These are phyloP conservation scores for Alfaro cultratus DNA, from an alignment of 2,797 vertebrate species.

Conservation along the genomic window DNA sequence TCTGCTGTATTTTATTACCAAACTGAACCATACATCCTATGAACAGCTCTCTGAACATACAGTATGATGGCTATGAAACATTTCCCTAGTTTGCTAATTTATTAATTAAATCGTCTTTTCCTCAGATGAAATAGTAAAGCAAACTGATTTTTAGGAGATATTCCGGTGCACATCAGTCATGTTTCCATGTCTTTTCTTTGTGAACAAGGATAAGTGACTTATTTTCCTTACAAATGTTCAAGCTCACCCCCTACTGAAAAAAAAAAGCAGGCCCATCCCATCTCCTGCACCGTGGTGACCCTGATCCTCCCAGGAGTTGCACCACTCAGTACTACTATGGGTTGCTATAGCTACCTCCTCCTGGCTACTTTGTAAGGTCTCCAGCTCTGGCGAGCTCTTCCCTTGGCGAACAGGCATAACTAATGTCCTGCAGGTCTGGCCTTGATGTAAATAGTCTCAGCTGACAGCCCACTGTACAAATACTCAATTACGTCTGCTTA, in stretches of 20 bases:
- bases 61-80: constrained; percentile 75
- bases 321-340: constrained; percentile 72
- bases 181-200: constrained; percentile 43
- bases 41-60: constrained; percentile 69
- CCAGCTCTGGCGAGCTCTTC: constrained; percentile 79
- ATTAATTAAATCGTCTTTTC: constrained; percentile 69
- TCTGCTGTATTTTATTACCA: constrained; percentile 68
- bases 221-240: constrained; percentile 49
- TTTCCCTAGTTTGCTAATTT: constrained; percentile 65
- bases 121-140: constrained; percentile 72
- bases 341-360: constrained; percentile 92
- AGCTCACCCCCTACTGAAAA: constrained; percentile 49
- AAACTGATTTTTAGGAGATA: constrained; percentile 73
- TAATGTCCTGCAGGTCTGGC: constrained; percentile 88
- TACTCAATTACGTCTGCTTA: constrained; percentile 97
- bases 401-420: constrained; percentile 89
- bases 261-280: constrained; percentile 49
- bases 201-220: constrained; percentile 60
- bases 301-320: constrained; percentile 61
- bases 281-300: constrained; percentile 60
- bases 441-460: constrained; percentile 95
- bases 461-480: constrained; percentile 93
- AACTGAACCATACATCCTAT: constrained; percentile 58
- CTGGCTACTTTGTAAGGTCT: constrained; percentile 90
- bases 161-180: constrained; percentile 64